Percentiles rank a stretch among this genome's conserved stretches.
These are phyloP conservation scores for Varanus komodoensis DNA, from an alignment of 2,113 vertebrate species.

Conservation along the genomic window DNA sequence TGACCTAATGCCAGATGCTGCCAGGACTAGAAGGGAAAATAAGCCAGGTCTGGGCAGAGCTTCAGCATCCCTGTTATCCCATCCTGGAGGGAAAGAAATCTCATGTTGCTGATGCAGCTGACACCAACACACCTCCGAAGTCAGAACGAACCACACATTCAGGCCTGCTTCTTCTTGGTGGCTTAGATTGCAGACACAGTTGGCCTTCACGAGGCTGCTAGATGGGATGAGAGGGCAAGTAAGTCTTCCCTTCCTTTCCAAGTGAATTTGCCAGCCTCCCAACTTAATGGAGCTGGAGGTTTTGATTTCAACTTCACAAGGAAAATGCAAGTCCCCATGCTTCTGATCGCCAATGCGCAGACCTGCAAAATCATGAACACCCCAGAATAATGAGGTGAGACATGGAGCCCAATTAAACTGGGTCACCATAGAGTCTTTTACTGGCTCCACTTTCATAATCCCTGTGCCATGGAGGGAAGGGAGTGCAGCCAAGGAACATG, in stretches of 20 bases:
- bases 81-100: background rate
- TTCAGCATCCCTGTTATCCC: background rate
- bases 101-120: background rate
- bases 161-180: background rate
- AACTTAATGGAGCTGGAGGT: background rate
- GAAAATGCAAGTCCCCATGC: background rate
- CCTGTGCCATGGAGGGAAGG: no score
- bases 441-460: no score
- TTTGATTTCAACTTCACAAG: background rate
- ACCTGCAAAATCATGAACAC: no score
- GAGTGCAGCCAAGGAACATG: no score
- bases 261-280: background rate
- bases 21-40: background rate
- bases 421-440: no score
- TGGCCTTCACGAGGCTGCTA: background rate
- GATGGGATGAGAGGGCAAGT: background rate
- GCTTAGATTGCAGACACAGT: background rate
- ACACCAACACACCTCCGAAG: no score
- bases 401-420: no score
- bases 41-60: background rate
- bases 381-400: no score
- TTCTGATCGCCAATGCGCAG: no score
- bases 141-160: background rate
- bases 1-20: background rate
- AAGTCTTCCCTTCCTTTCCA: background rate